These are phyloP conservation scores for Nomada goodeniana DNA, from an alignment of 2,888 invertebrate genomes.

Conservation along the genomic window DNA sequence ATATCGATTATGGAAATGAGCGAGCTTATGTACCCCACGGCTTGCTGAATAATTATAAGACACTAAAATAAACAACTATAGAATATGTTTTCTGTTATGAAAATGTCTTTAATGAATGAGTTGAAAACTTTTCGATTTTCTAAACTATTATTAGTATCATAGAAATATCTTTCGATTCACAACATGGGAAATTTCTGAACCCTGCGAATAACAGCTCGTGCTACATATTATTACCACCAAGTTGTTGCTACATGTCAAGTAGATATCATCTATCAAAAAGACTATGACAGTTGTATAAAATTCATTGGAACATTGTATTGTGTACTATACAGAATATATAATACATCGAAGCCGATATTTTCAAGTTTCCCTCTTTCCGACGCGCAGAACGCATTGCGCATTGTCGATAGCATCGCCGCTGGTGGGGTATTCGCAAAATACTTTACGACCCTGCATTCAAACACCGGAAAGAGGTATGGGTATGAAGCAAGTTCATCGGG, in stretches of 20 bases:
- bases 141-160: neutral
- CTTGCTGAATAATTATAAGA: slow-evolving; percentile 39
- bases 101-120: no score
- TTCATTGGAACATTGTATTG: neutral
- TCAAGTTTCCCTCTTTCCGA: slow-evolving; percentile 1
- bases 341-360: neutral
- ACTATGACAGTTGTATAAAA: neutral
- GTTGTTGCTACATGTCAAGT: neutral
- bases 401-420: slow-evolving; percentile 30
- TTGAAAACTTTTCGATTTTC: neutral
- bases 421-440: slow-evolving; percentile 48
- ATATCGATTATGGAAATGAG: slow-evolving; percentile 54
- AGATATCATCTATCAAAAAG: neutral
- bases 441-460: slow-evolving; percentile 55
- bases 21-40: slow-evolving; percentile 16
- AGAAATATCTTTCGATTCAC: neutral
- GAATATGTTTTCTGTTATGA: neutral
- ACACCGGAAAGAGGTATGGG: slow-evolving; percentile 62
- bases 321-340: neutral
- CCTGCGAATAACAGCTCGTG: neutral
- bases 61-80: neutral
- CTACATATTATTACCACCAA: neutral
- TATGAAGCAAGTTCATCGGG: slow-evolving; percentile 49
- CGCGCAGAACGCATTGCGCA: neutral
- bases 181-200: neutral